Percentiles rank a stretch among this genome's conserved stretches.
Conservation (phyloP, 1,140 invertebrate species). For the Schlechtendalia chinensis region DNA sequence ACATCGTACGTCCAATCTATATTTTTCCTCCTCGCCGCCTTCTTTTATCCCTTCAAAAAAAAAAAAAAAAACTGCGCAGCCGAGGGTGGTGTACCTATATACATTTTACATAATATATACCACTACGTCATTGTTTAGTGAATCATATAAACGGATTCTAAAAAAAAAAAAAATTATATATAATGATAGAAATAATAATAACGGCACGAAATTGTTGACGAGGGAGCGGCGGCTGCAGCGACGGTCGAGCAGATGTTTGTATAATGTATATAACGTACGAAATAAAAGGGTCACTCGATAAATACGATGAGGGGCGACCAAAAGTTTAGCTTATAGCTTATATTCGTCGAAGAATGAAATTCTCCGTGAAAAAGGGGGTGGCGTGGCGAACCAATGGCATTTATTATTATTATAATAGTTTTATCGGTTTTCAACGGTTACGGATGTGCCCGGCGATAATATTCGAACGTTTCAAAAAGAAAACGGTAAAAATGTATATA, state of each 20-base stretch:
- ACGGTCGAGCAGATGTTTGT: conserved; percentile 32
- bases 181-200: conserved; percentile 1
- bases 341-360: conserved; percentile 24
- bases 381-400: neutral
- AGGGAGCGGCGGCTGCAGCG: neutral
- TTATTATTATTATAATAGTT: neutral
- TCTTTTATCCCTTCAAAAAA: no score
- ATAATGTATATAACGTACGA: neutral
- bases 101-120: neutral
- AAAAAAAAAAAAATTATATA: conserved; percentile 31
- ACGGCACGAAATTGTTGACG: neutral
- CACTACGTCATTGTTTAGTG: neutral
- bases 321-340: conserved; percentile 23
- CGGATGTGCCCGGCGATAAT: neutral
- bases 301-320: neutral
- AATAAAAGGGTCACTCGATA: conserved; percentile 30
- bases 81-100: neutral
- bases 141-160: neutral
- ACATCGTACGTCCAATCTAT: neutral
- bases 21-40: no score
- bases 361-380: neutral
- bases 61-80: no score
- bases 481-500: neutral
- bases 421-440: neutral
- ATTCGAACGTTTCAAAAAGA: neutral